phyloP scores from a whole-genome alignment of 37 sponge, comb jelly and placozoan species.

The Eunapius fragilis region DNA sequence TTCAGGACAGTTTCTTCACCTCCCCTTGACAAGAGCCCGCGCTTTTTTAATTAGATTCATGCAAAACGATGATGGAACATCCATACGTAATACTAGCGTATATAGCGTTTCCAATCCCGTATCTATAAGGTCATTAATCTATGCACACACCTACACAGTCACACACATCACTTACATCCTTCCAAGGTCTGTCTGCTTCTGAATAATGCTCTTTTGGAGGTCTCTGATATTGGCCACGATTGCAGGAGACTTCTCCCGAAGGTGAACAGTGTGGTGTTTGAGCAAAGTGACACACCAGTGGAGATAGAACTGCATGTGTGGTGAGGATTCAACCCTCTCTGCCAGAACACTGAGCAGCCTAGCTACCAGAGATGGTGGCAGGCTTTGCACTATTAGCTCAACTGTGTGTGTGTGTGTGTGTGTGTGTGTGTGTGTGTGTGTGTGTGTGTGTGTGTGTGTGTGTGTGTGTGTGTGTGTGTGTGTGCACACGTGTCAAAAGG shows the following conservation, averaged over 20 bases:
- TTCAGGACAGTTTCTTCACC: too few relatives aligned
- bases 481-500: too few relatives aligned
- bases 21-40: too few relatives aligned
- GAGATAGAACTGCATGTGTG: conserved; percentile 87
- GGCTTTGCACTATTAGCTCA: conserved; percentile 33
- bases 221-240: conserved; percentile 37
- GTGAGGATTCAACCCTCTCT: conserved; percentile 48
- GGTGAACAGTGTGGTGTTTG: conserved; percentile 27
- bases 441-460: too few relatives aligned
- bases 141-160: background rate
- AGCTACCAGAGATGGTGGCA: conserved; percentile 58
- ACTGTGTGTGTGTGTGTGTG: conserved; percentile 46
- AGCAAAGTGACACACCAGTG: conserved; percentile 74
- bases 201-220: conserved; percentile 69
- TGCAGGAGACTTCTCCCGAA: conserved; percentile 45
- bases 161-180: conserved; percentile 57
- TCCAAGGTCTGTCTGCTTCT: conserved; percentile 61
- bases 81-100: too few relatives aligned
- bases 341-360: conserved; percentile 66
- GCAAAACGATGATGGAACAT: too few relatives aligned
- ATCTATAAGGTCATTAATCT: background rate
- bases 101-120: too few relatives aligned
- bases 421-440: conserved; percentile 15
- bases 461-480: too few relatives aligned
- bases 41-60: too few relatives aligned